Evolutionary conservation across 1,140 invertebrate species (phyloP).

Genomic region (Arctopsyche grandis): DNA sequence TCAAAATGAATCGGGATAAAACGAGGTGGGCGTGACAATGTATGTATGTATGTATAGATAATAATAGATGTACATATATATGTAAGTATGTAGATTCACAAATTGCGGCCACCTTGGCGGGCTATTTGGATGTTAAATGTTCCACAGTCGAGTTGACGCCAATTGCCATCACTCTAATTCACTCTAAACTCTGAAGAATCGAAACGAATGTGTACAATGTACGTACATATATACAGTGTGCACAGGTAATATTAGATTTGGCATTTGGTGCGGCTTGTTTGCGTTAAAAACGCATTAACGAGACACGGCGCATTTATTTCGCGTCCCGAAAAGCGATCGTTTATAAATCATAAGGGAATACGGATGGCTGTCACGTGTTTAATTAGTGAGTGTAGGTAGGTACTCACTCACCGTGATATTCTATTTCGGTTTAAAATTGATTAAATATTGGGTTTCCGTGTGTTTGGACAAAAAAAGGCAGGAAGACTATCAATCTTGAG

Average conservation of each 20-base stretch:
- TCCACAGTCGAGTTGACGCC: conserved; percentile 42
- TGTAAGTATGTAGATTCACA: background rate
- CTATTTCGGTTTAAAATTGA: no score
- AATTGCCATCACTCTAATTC: conserved; percentile 45
- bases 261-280: background rate
- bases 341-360: no score
- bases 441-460: no score
- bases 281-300: background rate
- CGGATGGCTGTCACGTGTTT: no score
- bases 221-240: no score
- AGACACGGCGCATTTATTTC: background rate
- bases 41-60: no score
- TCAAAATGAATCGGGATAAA: no score
- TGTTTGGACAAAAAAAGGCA: background rate
- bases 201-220: no score
- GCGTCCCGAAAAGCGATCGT: background rate
- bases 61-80: background rate
- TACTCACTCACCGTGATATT: no score
- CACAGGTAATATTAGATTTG: no score
- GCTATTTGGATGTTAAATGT: conserved; percentile 48
- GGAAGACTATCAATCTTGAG: background rate
- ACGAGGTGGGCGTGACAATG: background rate
- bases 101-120: conserved; percentile 21
- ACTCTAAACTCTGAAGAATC: no score
- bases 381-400: no score